These are phyloP conservation scores for Halcyon leucocephala DNA, from an alignment of 2,797 vertebrate genomes.

Conservation along the genomic window DNA sequence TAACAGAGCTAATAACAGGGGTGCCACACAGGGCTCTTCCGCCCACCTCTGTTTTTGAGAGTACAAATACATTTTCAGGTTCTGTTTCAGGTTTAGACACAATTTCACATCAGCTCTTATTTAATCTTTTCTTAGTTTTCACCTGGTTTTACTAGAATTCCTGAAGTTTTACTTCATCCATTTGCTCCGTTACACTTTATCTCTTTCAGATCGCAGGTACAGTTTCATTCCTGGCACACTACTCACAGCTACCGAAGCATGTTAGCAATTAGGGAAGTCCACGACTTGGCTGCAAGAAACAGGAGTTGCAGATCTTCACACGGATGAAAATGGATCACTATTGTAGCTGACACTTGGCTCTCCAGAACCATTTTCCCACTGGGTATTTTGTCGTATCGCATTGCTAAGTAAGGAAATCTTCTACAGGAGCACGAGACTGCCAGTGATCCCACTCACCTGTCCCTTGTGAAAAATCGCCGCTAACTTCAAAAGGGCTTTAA, in stretches of 20 bases:
- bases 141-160: constrained; percentile 37
- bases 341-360: not conserved
- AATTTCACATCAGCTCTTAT: not conserved
- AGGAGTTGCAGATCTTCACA: not conserved
- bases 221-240: not conserved
- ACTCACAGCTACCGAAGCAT: fast-evolving
- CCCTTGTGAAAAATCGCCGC: not conserved
- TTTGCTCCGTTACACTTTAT: not conserved
- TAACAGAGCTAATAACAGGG: not conserved
- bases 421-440: not conserved
- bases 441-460: not conserved
- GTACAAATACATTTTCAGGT: not conserved
- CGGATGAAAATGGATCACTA: not conserved
- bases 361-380: not conserved
- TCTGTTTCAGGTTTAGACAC: not conserved
- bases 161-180: not conserved
- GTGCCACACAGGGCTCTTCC: not conserved
- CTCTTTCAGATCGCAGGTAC: not conserved
- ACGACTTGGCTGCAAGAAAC: not conserved
- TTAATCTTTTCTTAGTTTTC: constrained; percentile 5
- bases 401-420: not conserved
- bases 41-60: not conserved
- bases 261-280: constrained; percentile 10
- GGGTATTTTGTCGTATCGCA: not conserved
- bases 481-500: not conserved